Conservation (phyloP, 1,140 invertebrate species). For the fruit fly (Drosophila melanogaster) region Release_6_plus_ISO1_MT NT_033779.5:14054001-14054500, state of each 20-base stretch:
- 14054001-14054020: background rate
- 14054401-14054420: constrained; percentile 1
- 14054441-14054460: constrained; percentile 43
- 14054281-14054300: constrained; percentile 3
- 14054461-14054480: background rate
- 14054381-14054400: background rate
- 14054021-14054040: constrained; percentile 21
- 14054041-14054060: constrained; percentile 42
- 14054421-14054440: constrained; percentile 6
- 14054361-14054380: constrained; percentile 31
- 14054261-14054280: constrained; percentile 66
- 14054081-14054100: constrained; percentile 28
- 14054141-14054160: constrained; percentile 62
- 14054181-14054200: background rate
- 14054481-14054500: background rate
- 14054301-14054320: constrained; percentile 66
- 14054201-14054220: constrained; percentile 40
- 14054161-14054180: background rate
- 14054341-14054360: constrained; percentile 64
- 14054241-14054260: constrained; percentile 78
- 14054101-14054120: constrained; percentile 37
- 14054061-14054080: constrained; percentile 10
- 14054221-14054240: constrained; percentile 68
- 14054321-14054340: constrained; percentile 73
- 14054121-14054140: constrained; percentile 61